These are phyloP conservation scores for Clarias laeviceps DNA, from an alignment of 2,797 vertebrate genomes.

Conservation along the genomic window DNA sequence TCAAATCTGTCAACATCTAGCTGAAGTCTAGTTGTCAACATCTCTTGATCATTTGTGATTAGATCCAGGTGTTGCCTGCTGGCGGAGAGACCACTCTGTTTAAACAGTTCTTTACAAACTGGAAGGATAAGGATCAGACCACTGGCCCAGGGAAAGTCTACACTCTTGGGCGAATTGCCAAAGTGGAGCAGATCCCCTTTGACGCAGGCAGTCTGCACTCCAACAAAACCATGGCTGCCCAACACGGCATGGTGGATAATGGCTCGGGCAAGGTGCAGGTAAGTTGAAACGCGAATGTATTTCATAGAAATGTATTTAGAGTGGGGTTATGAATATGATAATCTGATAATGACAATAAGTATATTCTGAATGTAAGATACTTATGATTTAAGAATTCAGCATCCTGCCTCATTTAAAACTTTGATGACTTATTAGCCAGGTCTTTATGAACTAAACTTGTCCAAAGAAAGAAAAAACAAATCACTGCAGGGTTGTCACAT, in stretches of 20 bases:
- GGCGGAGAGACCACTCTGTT: conserved; percentile 73
- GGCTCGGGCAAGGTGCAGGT: conserved; percentile 76
- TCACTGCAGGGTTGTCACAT: background rate
- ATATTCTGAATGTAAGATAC: background rate
- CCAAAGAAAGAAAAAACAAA: background rate
- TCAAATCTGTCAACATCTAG: background rate
- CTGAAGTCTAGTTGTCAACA: conserved; percentile 6
- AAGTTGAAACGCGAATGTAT: background rate
- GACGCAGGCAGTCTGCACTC: conserved; percentile 70
- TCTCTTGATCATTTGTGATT: conserved; percentile 38
- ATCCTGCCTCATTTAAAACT: background rate
- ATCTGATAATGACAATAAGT: background rate
- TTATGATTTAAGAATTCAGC: background rate
- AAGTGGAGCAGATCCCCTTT: conserved; percentile 72
- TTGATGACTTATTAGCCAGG: background rate
- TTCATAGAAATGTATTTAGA: background rate
- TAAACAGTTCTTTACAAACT: conserved; percentile 78
- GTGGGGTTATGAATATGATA: background rate
- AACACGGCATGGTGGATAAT: conserved; percentile 77
- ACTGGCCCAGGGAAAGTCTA: conserved; percentile 62
- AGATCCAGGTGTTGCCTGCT: conserved; percentile 73
- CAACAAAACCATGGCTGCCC: conserved; percentile 73
- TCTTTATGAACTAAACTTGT: background rate
- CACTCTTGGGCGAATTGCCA: conserved; percentile 65
- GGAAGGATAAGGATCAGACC: conserved; percentile 72